Evolutionary conservation across 2,888 invertebrate species (phyloP).

Genomic region (Lydus trimaculatus): DNA sequence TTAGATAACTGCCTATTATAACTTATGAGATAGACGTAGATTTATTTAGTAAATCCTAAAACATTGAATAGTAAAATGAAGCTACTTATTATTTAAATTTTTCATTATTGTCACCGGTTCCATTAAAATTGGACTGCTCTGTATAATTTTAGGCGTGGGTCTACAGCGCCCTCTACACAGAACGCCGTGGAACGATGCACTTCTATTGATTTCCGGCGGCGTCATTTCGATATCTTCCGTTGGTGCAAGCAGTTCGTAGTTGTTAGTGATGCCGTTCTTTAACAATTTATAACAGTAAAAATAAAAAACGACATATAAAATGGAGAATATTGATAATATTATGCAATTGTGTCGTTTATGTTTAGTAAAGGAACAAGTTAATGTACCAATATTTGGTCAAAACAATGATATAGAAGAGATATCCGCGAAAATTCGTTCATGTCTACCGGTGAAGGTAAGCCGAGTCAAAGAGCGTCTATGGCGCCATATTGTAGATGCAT

Average conservation of each 20-base stretch:
- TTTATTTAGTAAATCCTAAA: no score
- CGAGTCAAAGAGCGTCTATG: constrained; percentile 42
- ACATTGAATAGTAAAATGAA: no score
- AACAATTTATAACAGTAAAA: neutral
- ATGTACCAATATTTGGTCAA: constrained; percentile 74
- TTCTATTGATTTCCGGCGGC: neutral
- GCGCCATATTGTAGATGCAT: constrained; percentile 41
- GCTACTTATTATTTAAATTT: no score
- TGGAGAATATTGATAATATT: constrained; percentile 57
- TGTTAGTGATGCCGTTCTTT: neutral
- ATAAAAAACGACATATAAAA: constrained; percentile 39
- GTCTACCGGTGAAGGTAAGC: constrained; percentile 77
- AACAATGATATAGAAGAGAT: constrained; percentile 65
- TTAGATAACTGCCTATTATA: no score
- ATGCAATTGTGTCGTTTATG: constrained; percentile 59
- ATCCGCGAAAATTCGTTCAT: constrained; percentile 74
- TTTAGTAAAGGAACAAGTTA: constrained; percentile 65
- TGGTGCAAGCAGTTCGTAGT: neutral
- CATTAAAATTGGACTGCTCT: neutral
- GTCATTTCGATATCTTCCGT: neutral
- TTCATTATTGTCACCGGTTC: no score
- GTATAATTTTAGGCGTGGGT: neutral
- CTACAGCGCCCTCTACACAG: neutral
- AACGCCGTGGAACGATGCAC: neutral
- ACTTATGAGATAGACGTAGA: no score